Conservation (phyloP, 2,113 vertebrate genomes). For the Monarcha castaneiventris region DNA sequence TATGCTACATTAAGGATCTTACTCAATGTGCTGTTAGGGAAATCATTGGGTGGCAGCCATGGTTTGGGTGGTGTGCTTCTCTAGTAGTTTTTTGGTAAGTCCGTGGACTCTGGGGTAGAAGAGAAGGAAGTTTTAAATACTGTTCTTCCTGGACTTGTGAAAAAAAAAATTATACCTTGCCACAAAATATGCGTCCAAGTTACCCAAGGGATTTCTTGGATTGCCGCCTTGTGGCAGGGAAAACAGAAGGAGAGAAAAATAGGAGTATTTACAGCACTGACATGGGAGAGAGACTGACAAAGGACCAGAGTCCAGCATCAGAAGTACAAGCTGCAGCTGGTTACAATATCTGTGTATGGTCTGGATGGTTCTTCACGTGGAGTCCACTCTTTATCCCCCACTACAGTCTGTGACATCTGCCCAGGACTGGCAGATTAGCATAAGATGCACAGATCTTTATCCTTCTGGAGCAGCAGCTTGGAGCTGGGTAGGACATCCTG, state of each 20-base stretch:
- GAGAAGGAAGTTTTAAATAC: neutral
- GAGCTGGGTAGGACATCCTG: neutral
- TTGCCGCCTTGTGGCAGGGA: accelerated
- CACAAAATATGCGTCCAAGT: neutral
- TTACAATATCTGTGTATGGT: neutral
- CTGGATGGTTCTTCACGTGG: neutral
- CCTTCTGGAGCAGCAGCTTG: neutral
- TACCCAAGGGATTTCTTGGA: neutral
- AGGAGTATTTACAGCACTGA: neutral
- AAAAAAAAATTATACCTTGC: neutral
- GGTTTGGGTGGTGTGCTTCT: neutral
- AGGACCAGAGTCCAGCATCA: accelerated
- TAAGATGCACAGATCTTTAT: neutral
- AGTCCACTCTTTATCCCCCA: neutral
- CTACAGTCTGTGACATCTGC: neutral
- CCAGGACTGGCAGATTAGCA: neutral
- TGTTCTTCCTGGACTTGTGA: neutral
- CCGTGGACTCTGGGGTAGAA: neutral
- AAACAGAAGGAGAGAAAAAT: neutral
- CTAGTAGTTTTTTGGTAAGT: neutral
- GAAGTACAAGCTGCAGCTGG: neutral
- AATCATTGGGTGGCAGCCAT: accelerated
- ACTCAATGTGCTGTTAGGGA: neutral
- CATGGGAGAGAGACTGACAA: neutral
- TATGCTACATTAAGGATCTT: too few species aligned